phyloP scores from a whole-genome alignment of 2,797 vertebrate species.

The Cuculus canorus region DNA sequence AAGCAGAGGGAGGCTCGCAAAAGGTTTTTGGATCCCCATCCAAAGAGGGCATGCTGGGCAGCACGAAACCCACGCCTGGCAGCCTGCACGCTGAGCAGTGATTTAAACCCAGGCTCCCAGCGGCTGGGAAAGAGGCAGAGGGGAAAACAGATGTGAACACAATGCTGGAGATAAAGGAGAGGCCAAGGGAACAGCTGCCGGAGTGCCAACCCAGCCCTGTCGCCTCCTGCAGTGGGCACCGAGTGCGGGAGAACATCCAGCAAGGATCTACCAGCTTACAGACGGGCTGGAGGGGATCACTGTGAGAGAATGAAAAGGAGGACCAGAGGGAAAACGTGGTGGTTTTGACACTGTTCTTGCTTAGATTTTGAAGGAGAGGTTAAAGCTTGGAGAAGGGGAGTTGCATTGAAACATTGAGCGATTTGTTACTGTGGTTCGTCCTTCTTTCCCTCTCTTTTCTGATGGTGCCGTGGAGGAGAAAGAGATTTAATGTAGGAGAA shows the following conservation, averaged over 20 bases:
- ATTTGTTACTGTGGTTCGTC: neutral
- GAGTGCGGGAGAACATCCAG: neutral
- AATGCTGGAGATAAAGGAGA: constrained; percentile 65
- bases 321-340: accelerated
- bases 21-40: neutral
- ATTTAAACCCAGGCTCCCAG: constrained; percentile 52
- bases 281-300: neutral
- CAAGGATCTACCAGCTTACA: neutral
- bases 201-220: neutral
- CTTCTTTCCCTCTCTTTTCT: neutral
- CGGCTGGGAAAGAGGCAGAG: constrained; percentile 31
- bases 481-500: neutral
- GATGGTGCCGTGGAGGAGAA: neutral
- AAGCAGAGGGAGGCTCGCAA: neutral
- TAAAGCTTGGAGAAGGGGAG: neutral
- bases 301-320: neutral
- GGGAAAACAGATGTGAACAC: constrained; percentile 61
- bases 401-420: neutral
- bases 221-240: accelerated
- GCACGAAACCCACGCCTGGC: neutral
- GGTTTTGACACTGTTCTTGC: accelerated
- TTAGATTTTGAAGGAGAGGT: neutral
- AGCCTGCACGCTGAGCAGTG: constrained; percentile 31
- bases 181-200: constrained; percentile 54
- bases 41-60: neutral